A percentile compares a stretch with the other conserved stretches of the same genome.
These are phyloP conservation scores for Omphaloscelis lunosa DNA, from an alignment of 2,888 invertebrate genomes.

Conservation along the genomic window DNA sequence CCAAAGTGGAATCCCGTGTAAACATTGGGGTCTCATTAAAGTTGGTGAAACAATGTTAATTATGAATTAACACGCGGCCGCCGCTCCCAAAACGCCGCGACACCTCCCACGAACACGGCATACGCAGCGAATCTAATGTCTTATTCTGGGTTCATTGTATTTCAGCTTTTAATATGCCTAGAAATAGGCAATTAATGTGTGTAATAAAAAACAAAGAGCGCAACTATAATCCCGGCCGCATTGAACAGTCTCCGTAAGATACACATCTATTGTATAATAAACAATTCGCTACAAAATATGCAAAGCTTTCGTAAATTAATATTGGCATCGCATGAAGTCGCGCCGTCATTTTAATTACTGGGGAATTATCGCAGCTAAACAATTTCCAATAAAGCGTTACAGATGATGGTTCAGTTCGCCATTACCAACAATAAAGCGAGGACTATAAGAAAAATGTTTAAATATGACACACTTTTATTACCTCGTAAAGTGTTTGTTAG, in stretches of 20 bases:
- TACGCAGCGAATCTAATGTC: constrained; percentile 42
- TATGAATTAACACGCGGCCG: constrained; percentile 74
- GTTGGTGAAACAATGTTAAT: constrained; percentile 79
- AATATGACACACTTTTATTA: constrained; percentile 71
- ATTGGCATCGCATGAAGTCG: constrained; percentile 20
- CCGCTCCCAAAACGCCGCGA: constrained; percentile 44
- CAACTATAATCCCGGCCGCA: background rate
- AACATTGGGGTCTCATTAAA: constrained; percentile 79
- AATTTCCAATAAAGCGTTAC: constrained; percentile 70
- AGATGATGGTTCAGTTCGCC: constrained; percentile 65
- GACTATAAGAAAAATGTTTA: constrained; percentile 65
- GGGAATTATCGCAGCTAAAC: constrained; percentile 64
- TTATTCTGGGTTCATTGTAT: constrained; percentile 58
- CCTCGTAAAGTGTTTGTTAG: constrained; percentile 72
- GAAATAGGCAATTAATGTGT: constrained; percentile 33
- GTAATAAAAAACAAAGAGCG: background rate
- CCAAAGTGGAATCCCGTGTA: constrained; percentile 76
- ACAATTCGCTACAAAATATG: constrained; percentile 37
- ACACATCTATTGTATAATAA: constrained; percentile 24
- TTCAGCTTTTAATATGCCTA: constrained; percentile 49
- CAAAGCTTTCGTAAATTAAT: constrained; percentile 29
- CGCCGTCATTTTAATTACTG: constrained; percentile 53
- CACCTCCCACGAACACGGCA: constrained; percentile 20
- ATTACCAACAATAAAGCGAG: constrained; percentile 66
- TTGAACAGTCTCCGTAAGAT: constrained; percentile 5